Conservation (phyloP, 2,888 invertebrate genomes). For the Platypus cylindrus region DNA sequence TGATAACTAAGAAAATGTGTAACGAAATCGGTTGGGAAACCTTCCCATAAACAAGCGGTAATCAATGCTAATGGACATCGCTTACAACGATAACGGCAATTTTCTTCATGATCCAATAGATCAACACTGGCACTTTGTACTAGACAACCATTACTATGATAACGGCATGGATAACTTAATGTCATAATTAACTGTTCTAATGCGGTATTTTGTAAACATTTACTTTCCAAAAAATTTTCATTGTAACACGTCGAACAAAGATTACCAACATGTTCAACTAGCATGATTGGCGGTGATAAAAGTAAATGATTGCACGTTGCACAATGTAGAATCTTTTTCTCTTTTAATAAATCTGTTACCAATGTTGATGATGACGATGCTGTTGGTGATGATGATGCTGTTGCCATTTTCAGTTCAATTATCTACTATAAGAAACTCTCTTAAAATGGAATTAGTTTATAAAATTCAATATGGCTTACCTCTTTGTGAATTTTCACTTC, state of each 20-base stretch:
- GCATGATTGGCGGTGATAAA: constrained; percentile 24
- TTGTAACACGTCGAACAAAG: constrained; percentile 24
- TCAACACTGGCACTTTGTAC: constrained; percentile 11
- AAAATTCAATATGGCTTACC: too few species aligned
- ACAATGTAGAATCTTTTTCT: constrained; percentile 20
- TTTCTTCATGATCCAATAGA: constrained; percentile 13
- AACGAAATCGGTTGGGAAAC: constrained; percentile 21
- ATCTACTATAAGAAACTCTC: too few species aligned
- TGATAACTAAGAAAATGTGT: constrained; percentile 25
- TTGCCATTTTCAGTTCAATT: too few species aligned
- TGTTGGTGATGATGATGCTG: too few species aligned
- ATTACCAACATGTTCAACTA: constrained; percentile 24
- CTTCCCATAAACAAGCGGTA: constrained; percentile 14
- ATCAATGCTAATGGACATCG: constrained; percentile 13
- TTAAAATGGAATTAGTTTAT: too few species aligned
- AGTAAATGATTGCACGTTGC: constrained; percentile 22
- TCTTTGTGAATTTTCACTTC: too few species aligned
- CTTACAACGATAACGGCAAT: constrained; percentile 13
- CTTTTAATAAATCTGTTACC: constrained; percentile 11
- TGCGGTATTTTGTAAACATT: constrained; percentile 13
- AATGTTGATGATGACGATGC: constrained; percentile 6
- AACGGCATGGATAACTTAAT: constrained; percentile 13
- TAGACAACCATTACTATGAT: constrained; percentile 13
- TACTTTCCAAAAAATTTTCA: constrained; percentile 16
- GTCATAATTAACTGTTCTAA: constrained; percentile 11